A percentile compares a stretch with the other conserved stretches of the same genome.
Conservation (phyloP, 1,140 invertebrate species). For the Metaphire vulgaris region DNA sequence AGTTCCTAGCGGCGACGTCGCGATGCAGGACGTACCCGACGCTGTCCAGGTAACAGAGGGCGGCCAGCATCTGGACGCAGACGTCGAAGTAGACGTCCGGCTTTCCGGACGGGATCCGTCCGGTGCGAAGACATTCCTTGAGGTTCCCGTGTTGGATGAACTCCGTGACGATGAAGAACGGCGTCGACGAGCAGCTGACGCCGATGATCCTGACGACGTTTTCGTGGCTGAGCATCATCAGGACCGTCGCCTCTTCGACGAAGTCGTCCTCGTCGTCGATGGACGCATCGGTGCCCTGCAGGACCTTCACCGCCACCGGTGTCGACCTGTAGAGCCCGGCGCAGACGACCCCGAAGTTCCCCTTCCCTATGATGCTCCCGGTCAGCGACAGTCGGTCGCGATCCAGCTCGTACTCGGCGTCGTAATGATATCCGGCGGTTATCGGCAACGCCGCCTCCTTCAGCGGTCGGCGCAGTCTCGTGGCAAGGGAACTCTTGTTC, state of each 20-base stretch:
- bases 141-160: conserved; percentile 14
- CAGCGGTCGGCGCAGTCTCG: conserved; percentile 19
- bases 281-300: conserved; percentile 6
- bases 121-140: conserved; percentile 21
- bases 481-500: conserved; percentile 21
- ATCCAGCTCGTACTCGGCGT: conserved; percentile 17
- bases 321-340: conserved; percentile 7
- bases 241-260: conserved; percentile 11
- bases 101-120: conserved; percentile 6
- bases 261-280: conserved; percentile 25
- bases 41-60: conserved; percentile 22
- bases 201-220: conserved; percentile 23
- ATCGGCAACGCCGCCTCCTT: conserved; percentile 16
- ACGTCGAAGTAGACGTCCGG: conserved; percentile 22
- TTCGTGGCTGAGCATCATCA: conserved; percentile 22
- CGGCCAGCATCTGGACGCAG: conserved; percentile 20
- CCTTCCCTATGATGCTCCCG: conserved; percentile 24
- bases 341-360: conserved; percentile 27
- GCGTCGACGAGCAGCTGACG: conserved; percentile 16
- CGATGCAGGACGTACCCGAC: conserved; percentile 26
- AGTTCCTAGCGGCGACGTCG: conserved; percentile 21
- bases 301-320: conserved; percentile 18
- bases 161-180: conserved; percentile 22
- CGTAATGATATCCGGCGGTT: conserved; percentile 26
- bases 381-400: background rate